Evolutionary conservation across 2,888 invertebrate species (phyloP), one percentile per base, ranked within the genome.

Genomic region (Spisula solida): DNA sequence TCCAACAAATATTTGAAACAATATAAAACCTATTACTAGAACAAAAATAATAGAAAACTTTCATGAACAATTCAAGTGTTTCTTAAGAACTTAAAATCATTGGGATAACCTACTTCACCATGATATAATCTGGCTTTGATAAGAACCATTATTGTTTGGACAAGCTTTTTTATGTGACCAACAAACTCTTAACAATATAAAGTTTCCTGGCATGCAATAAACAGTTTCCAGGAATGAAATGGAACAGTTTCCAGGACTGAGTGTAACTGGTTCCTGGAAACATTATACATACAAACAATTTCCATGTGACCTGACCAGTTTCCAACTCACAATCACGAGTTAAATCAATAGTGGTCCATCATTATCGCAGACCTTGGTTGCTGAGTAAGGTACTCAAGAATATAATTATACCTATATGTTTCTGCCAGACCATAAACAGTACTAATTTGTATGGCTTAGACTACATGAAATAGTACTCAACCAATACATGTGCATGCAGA

Each of bases 121-220:
- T 25, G n/a, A 66, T 10, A 66, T 10, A 66, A n/a, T n/a, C 25
- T 25, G 25, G 25, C n/a, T 66, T 66, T 25, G 25, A 66, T 66
- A 66, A 66, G 25, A 25, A 66, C 20, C 5, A 2, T 10, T 66
- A 25, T 25, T 25, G 25, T 25, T 10, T 25, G 60, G 60, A 66
- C 60, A 66, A 66, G n/a, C n/a, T n/a, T n/a, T n/a, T 66, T 25
- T 66, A n/a, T 66, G 60, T 66, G 25, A 25, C 60, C 60, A 66
- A 25, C 8, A 2, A n/a, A n/a, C 25, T 66, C 60, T 0, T n/a
- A 51, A 51, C 16, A 10, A 16, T 14, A 16, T 51, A 51, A 12
- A 16, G 51, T 51, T 51, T 16, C 51, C 51, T 16, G 1, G 14
- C 6, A 51, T 1, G 14, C 16, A 51, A 25, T 25, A 66, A 66